Percentiles rank a stretch among this genome's conserved stretches.
phyloP scores from a whole-genome alignment of 2,888 invertebrate genomes.

The Spatulosminthurus flaviceps region DNA sequence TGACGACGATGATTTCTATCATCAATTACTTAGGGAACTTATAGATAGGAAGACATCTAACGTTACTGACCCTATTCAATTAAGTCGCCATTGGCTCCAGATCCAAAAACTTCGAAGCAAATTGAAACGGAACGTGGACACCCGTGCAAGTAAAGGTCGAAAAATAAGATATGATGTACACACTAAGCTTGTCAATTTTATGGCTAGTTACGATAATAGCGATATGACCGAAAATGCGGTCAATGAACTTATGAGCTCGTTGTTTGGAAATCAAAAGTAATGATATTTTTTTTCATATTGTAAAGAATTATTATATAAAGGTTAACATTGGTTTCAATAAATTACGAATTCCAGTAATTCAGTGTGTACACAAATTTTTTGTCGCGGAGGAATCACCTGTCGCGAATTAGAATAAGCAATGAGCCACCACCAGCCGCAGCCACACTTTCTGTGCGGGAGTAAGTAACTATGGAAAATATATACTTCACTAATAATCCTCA shows the following conservation, averaged over 20 bases:
- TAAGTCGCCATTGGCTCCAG: constrained; percentile 90
- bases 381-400: too few relatives aligned
- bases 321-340: too few relatives aligned
- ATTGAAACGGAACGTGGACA: constrained; percentile 92
- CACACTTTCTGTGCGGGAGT: too few relatives aligned
- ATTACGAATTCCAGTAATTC: too few relatives aligned
- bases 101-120: constrained; percentile 90
- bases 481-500: too few relatives aligned
- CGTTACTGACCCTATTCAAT: constrained; percentile 82
- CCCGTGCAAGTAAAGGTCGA: constrained; percentile 92
- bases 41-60: constrained; percentile 90
- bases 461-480: too few relatives aligned
- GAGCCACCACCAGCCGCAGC: too few relatives aligned
- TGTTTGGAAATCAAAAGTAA: constrained; percentile 73
- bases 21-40: constrained; percentile 87
- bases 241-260: constrained; percentile 81
- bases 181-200: constrained; percentile 86
- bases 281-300: background rate
- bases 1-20: constrained; percentile 97
- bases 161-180: constrained; percentile 87
- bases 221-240: constrained; percentile 82
- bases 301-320: too few relatives aligned
- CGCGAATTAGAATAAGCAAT: too few relatives aligned
- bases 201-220: constrained; percentile 79
- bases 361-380: too few relatives aligned